Base-by-base conservation (phyloP, 2,888 invertebrate genomes). In the Melieria picta region DNA sequence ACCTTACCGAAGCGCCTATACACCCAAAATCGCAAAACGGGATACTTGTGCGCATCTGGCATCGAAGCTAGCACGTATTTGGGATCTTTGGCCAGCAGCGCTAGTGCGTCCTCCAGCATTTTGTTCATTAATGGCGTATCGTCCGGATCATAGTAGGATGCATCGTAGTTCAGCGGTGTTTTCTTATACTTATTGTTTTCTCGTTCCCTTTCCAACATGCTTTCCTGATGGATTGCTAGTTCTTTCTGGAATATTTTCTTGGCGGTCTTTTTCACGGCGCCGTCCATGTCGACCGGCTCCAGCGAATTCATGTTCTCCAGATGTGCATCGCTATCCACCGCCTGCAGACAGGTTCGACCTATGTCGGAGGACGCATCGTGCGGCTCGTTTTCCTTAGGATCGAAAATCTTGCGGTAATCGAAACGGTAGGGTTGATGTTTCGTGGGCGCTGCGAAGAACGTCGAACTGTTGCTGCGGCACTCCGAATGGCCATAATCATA, bases 61-160 rank as follows among this genome's bases (percentile, higher is more conserved):
- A 86, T 67, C 4, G 81, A 73, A 43, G 83, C 84, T 10, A 85
- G 72, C 0, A 86, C 85, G 72, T 73, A 85, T 52, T 82, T 79
- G 1, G 80, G 79, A 69, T 82, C 77, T 52, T 79, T 77, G 7
- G 76, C 70, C 58, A 86, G 73, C 30, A 71, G 58, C 0, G 65
- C 60, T 16, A 86, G 48, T 2, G 79, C 83, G n/a, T 81, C 78
- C 7, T 75, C 61, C 1, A 86, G 77, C 72, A 85, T 67, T 0
- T 72, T 67, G 58, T 77, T 74, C 81, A 85, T 84, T 10, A 81
- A 75, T 6, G 75, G 69, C 0, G 48, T 48, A 56, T 86, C 67
- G 47, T 81, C 75, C 3, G 85, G 85, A 77, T 75, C 75, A 57
- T 74, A 72, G 30, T 56, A 69, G 30, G 5, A 13, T 16, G 5